phyloP scores from a whole-genome alignment of 2,888 invertebrate genomes.

The Diadromus collaris region DNA sequence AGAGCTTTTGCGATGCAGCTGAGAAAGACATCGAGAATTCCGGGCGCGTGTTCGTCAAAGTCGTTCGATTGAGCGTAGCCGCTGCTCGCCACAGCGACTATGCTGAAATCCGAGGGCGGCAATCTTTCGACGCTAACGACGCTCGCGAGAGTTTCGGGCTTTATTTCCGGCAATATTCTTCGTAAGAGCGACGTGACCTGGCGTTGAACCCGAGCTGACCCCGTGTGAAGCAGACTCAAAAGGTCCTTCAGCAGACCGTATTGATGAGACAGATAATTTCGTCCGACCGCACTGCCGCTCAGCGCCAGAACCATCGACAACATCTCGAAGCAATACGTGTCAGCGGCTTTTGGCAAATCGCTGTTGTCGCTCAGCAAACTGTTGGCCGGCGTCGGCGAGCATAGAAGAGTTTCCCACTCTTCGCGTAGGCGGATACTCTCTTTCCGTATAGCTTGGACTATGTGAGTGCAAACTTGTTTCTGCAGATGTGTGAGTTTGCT shows the following conservation, averaged over 20 bases:
- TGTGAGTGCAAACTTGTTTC: constrained; percentile 92
- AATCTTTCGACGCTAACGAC: constrained; percentile 87
- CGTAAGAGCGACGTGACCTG: constrained; percentile 94
- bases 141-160: constrained; percentile 90
- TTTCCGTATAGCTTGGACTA: constrained; percentile 94
- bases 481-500: constrained; percentile 96
- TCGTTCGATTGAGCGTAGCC: constrained; percentile 79
- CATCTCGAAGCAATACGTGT: constrained; percentile 99
- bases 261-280: constrained; percentile 95
- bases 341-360: constrained; percentile 82
- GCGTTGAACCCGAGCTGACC: constrained; percentile 96
- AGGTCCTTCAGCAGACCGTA: constrained; percentile 92
- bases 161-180: constrained; percentile 94
- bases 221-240: constrained; percentile 93
- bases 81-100: constrained; percentile 83
- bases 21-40: constrained; percentile 94
- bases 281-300: constrained; percentile 95
- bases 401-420: constrained; percentile 92
- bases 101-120: constrained; percentile 89
- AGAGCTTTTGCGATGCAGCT: constrained; percentile 95
- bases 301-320: constrained; percentile 96
- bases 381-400: constrained; percentile 79
- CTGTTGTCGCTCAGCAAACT: constrained; percentile 79
- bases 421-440: constrained; percentile 93
- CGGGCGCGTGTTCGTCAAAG: constrained; percentile 83